These are phyloP conservation scores for Callaeas wilsoni DNA, from an alignment of 2,113 vertebrate species.

Conservation along the genomic window DNA sequence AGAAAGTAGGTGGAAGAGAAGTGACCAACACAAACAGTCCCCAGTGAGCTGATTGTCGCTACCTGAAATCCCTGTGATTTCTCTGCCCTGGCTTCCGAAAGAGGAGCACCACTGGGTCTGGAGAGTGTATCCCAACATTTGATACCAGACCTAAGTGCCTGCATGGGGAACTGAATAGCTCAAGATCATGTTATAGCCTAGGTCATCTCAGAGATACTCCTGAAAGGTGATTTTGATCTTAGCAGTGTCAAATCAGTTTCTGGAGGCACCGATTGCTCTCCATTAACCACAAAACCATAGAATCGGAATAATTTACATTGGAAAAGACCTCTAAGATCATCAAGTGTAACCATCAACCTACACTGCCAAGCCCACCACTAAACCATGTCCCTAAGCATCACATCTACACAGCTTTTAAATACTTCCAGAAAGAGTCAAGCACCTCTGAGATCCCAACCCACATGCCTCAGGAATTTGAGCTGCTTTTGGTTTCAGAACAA, in stretches of 20 bases:
- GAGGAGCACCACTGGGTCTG: background rate
- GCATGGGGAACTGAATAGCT: accelerated
- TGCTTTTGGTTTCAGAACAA: background rate
- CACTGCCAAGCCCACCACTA: background rate
- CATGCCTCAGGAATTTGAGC: background rate
- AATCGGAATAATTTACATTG: background rate
- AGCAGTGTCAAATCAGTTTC: background rate
- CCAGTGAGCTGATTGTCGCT: background rate
- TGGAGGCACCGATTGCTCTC: background rate
- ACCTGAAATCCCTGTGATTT: background rate
- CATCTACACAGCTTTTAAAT: background rate
- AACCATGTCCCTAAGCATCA: background rate
- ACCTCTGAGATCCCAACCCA: background rate
- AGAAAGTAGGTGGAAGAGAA: background rate
- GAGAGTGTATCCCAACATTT: background rate
- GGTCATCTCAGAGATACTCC: background rate
- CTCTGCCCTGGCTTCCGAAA: background rate
- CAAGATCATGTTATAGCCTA: background rate
- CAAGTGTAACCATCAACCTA: background rate
- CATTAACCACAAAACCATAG: background rate
- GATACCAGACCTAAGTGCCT: background rate
- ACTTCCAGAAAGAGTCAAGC: background rate
- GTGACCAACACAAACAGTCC: background rate
- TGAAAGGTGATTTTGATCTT: background rate
- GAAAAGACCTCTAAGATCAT: background rate